Conservation (phyloP, 2,797 vertebrate species). For the Silurus lanzhouensis region DNA sequence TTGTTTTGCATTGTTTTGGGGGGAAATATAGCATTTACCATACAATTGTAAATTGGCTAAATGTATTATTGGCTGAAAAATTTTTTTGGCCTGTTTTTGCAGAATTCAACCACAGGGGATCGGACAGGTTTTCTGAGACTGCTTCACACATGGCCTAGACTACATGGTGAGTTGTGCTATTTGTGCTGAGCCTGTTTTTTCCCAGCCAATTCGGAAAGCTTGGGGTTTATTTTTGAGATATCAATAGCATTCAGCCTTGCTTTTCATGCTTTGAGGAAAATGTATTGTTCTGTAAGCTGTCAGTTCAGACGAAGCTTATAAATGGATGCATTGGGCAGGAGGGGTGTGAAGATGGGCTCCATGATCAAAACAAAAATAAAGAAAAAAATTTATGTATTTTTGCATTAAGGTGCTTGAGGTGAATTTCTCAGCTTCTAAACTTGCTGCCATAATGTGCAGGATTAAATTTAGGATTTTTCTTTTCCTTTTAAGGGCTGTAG, state of each 20-base stretch:
- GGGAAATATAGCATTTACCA: neutral
- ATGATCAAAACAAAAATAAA: neutral
- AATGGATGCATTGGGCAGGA: neutral
- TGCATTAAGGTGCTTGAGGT: neutral
- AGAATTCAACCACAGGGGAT: neutral
- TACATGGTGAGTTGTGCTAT: neutral
- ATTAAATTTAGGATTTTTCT: neutral
- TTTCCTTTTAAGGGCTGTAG: too few relatives aligned
- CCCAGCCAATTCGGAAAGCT: neutral
- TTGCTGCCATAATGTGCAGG: neutral
- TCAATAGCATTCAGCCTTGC: neutral
- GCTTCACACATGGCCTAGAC: neutral
- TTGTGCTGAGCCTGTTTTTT: neutral
- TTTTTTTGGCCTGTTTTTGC: neutral
- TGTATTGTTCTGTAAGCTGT: neutral
- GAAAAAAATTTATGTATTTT: neutral
- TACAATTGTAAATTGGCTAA: neutral
- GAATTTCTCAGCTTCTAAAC: neutral
- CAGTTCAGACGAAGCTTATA: neutral
- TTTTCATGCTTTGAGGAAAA: neutral
- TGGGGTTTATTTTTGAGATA: neutral
- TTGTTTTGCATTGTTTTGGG: too few relatives aligned
- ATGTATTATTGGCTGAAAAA: neutral
- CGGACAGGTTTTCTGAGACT: neutral
- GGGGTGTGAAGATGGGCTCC: neutral